These are phyloP conservation scores for Eleutherodactylus coqui DNA, from an alignment of 2,797 vertebrate species.

Conservation along the genomic window DNA sequence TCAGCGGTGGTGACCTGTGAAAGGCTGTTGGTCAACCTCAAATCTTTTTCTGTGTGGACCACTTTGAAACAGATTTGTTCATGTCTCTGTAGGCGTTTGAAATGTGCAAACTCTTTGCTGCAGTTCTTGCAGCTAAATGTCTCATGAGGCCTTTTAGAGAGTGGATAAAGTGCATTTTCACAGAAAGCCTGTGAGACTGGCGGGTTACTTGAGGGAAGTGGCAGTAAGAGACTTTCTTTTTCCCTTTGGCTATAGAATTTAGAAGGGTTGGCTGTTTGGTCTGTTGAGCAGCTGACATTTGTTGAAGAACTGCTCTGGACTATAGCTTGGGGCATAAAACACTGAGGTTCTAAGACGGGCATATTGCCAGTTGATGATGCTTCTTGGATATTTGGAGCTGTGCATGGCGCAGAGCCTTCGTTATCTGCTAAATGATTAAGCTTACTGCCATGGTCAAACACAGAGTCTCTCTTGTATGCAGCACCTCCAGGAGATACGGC, in stretches of 20 bases:
- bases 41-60: constrained; percentile 72
- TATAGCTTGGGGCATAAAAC: constrained; percentile 37
- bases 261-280: constrained; percentile 25
- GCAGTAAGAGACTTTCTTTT: constrained; percentile 64
- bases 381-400: constrained; percentile 58
- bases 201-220: constrained; percentile 43
- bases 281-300: constrained; percentile 17
- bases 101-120: constrained; percentile 90
- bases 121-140: constrained; percentile 90
- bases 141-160: constrained; percentile 88
- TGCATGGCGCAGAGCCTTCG: constrained; percentile 25
- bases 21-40: constrained; percentile 69
- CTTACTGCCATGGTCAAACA: constrained; percentile 55
- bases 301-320: constrained; percentile 34
- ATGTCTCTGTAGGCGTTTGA: constrained; percentile 88
- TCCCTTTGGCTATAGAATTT: constrained; percentile 64
- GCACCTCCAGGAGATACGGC: constrained; percentile 83
- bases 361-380: constrained; percentile 58
- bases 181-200: constrained; percentile 17
- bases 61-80: constrained; percentile 85
- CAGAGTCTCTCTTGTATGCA: constrained; percentile 70
- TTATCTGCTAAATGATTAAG: not conserved
- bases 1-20: constrained; percentile 71
- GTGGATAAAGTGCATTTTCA: constrained; percentile 69
- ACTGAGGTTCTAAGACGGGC: constrained; percentile 49